phyloP scores from a whole-genome alignment of 2,113 vertebrate genomes.

The Elephantulus edwardii region DNA sequence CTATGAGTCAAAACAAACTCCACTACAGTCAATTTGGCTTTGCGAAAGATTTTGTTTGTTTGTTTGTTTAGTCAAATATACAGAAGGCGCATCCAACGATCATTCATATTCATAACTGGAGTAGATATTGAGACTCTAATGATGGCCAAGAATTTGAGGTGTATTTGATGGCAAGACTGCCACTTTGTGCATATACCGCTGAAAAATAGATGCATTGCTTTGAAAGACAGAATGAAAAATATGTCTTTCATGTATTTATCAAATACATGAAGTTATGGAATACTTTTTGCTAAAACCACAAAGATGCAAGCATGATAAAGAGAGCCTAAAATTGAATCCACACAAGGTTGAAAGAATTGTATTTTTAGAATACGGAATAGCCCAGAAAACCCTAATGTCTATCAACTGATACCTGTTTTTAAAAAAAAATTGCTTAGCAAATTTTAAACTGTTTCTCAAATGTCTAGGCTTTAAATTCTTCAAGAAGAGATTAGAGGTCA shows the following conservation, averaged over 20 bases:
- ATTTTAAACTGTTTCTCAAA: background rate
- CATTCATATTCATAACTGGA: too few relatives aligned
- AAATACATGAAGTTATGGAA: background rate
- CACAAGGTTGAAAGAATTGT: background rate
- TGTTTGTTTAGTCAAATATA: too few relatives aligned
- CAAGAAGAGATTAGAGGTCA: background rate
- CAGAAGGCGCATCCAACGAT: too few relatives aligned
- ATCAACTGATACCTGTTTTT: background rate
- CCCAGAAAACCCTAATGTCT: accelerated
- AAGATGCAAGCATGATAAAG: background rate
- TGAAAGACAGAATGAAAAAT: background rate
- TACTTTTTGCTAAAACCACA: background rate
- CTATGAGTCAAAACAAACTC: too few relatives aligned
- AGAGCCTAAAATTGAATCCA: background rate
- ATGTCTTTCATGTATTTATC: background rate
- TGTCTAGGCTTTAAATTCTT: background rate
- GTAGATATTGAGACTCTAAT: background rate
- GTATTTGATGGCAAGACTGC: background rate
- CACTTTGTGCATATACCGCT: background rate
- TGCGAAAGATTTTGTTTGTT: too few relatives aligned
- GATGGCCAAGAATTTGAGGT: background rate
- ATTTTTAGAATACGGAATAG: background rate
- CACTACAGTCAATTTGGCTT: too few relatives aligned
- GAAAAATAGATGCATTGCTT: background rate
- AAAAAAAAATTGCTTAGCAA: background rate